A percentile compares a stretch with the other conserved stretches of the same genome.
Evolutionary conservation across 2,113 vertebrate species (phyloP).

Genomic region (Gyps fulvus): DNA sequence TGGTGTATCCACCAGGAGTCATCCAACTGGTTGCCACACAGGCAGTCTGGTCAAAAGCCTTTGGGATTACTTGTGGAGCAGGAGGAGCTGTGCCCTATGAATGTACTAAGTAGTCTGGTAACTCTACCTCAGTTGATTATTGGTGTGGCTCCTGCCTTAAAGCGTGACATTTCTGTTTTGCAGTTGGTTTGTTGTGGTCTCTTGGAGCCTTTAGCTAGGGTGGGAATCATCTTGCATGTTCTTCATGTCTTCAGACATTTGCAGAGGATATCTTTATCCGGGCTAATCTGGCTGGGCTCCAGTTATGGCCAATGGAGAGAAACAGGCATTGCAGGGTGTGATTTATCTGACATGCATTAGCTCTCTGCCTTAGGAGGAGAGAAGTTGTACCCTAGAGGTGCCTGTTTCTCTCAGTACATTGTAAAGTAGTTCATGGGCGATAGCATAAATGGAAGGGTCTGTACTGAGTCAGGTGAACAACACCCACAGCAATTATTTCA

Average conservation of each 20-base stretch:
- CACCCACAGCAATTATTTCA: not conserved
- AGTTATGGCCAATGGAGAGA: not conserved
- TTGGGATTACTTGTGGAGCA: not conserved
- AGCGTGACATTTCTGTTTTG: not conserved
- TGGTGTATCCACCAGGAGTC: not conserved
- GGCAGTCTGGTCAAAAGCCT: not conserved
- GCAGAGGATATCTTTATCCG: not conserved
- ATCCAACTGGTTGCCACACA: not conserved
- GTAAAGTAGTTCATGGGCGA: not conserved
- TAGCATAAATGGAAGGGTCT: not conserved
- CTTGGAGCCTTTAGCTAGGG: not conserved
- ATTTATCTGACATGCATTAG: not conserved
- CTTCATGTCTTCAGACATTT: not conserved
- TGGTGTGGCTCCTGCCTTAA: not conserved
- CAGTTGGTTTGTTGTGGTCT: not conserved
- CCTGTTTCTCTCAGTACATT: not conserved
- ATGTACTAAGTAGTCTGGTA: not conserved
- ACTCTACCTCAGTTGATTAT: not conserved
- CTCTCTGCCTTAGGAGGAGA: not conserved
- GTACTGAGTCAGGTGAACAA: not conserved
- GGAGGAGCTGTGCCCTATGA: not conserved
- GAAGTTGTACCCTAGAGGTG: not conserved
- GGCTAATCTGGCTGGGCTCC: not conserved
- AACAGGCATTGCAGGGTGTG: not conserved
- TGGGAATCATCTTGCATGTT: not conserved